Conservation (phyloP, 2,113 vertebrate genomes). For the Myotis lucifugus region DNA sequence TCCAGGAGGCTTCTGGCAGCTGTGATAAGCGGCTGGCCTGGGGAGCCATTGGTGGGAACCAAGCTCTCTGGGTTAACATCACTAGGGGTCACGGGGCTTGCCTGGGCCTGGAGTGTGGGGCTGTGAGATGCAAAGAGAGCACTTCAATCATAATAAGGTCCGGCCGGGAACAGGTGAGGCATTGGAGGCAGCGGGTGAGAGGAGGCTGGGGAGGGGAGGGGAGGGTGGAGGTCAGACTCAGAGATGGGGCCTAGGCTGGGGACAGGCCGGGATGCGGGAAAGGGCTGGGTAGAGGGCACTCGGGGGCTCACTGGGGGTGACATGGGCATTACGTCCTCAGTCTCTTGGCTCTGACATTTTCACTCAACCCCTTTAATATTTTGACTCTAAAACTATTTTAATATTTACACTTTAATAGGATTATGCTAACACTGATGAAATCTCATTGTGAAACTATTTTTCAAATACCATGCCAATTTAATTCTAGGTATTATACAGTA, state of each 20-base stretch:
- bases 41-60: not conserved
- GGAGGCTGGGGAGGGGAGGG: not conserved
- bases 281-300: not conserved
- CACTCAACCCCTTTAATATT: not conserved
- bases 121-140: not conserved
- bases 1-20: not conserved
- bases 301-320: accelerated
- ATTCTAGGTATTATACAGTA: not conserved
- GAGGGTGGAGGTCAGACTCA: not conserved
- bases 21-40: not conserved
- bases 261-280: not conserved
- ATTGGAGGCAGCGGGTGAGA: not conserved
- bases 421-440: not conserved
- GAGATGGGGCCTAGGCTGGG: too few species aligned
- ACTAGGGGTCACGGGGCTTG: not conserved
- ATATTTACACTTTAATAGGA: constrained; percentile 4
- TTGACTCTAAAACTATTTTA: not conserved
- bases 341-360: not conserved
- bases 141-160: not conserved
- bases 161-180: too few species aligned
- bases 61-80: not conserved
- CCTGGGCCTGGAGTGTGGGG: not conserved
- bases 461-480: not conserved
- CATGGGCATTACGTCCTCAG: not conserved
- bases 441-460: constrained; percentile 18